A percentile compares a stretch with the other conserved stretches of the same genome.
These are phyloP conservation scores for Andrena flavipes DNA, from an alignment of 2,888 invertebrate species.

Conservation along the genomic window DNA sequence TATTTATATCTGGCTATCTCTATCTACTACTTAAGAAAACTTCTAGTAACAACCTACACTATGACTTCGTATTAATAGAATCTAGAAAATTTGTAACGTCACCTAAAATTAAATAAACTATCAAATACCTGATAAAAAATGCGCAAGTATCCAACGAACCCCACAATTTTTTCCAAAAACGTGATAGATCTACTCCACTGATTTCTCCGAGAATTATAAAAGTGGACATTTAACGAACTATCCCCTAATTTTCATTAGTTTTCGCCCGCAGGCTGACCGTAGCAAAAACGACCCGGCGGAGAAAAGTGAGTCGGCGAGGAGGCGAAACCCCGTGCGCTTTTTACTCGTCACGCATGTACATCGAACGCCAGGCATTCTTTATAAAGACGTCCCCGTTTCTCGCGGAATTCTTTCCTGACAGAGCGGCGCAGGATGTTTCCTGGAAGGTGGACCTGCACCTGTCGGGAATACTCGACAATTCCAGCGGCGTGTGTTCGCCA, in stretches of 20 bases:
- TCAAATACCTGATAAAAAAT: too few species aligned
- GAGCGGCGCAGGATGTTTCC: slow-evolving; percentile 72
- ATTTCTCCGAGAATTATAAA: too few species aligned
- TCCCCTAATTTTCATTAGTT: background rate
- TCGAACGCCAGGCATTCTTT: slow-evolving; percentile 51
- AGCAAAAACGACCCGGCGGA: background rate
- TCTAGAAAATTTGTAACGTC: too few species aligned
- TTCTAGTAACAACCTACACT: too few species aligned
- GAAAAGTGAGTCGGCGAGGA: slow-evolving; percentile 30
- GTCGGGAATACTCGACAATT: slow-evolving; percentile 49
- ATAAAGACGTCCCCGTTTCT: slow-evolving; percentile 50
- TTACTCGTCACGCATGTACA: slow-evolving; percentile 27
- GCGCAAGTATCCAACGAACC: too few species aligned
- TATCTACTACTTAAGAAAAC: too few species aligned
- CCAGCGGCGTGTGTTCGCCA: slow-evolving; percentile 32
- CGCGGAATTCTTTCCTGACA: slow-evolving; percentile 63
- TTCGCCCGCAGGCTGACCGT: too few species aligned
- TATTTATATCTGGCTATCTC: too few species aligned
- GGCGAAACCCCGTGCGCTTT: slow-evolving; percentile 12
- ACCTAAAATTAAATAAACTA: too few species aligned
- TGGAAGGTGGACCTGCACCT: slow-evolving; percentile 72
- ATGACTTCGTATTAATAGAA: too few species aligned
- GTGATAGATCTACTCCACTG: too few species aligned
- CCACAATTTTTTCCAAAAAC: too few species aligned
- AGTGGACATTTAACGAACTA: background rate